Evolutionary conservation across 2,888 invertebrate genomes (phyloP).

Genomic region (Aleiodes alternator): DNA sequence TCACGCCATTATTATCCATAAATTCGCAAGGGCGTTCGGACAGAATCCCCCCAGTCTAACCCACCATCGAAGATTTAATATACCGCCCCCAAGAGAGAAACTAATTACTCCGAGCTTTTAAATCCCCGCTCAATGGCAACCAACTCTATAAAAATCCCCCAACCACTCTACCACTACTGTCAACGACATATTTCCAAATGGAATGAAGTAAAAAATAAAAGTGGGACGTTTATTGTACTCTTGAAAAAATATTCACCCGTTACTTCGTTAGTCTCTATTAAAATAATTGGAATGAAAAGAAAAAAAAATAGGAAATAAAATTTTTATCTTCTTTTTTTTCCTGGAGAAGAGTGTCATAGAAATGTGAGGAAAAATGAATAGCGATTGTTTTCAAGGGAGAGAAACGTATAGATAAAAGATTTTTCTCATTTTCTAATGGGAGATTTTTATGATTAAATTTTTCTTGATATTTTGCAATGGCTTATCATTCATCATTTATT

Average conservation of each 20-base stretch:
- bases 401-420: neutral
- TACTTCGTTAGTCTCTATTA: constrained; percentile 28
- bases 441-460: too few relatives aligned
- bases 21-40: constrained; percentile 39
- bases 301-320: too few relatives aligned
- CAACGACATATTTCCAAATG: constrained; percentile 34
- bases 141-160: constrained; percentile 17
- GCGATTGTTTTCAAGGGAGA: too few relatives aligned
- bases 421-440: neutral
- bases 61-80: constrained; percentile 41
- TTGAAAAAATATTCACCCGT: constrained; percentile 14
- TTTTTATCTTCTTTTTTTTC: constrained; percentile 5
- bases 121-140: constrained; percentile 30
- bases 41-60: constrained; percentile 8
- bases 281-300: constrained; percentile 9
- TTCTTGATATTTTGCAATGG: too few relatives aligned
- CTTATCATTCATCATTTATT: too few relatives aligned
- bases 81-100: constrained; percentile 45
- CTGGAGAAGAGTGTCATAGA: neutral
- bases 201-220: constrained; percentile 10
- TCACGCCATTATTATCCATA: constrained; percentile 46
- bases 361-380: neutral
- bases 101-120: constrained; percentile 49
- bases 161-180: constrained; percentile 17
- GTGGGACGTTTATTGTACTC: constrained; percentile 14